These are phyloP conservation scores for Brenthis hecate DNA, from an alignment of 2,888 invertebrate species.

Conservation along the genomic window DNA sequence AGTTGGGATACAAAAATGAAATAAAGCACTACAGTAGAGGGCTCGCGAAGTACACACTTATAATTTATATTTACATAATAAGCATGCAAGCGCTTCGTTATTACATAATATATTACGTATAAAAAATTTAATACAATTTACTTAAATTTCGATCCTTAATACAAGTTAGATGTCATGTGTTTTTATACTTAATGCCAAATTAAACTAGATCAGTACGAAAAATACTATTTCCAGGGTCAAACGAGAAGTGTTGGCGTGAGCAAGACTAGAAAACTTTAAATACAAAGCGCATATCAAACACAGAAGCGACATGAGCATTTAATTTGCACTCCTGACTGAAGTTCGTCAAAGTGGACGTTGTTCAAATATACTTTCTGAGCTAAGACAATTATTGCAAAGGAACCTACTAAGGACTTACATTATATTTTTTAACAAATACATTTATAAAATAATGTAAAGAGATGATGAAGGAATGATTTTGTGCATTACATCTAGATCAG, in stretches of 20 bases:
- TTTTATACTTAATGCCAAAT: not conserved
- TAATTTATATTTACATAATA: conserved; percentile 48
- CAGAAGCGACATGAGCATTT: conserved; percentile 23
- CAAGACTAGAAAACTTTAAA: conserved; percentile 41
- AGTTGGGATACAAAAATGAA: conserved; percentile 47
- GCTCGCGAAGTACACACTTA: conserved; percentile 44
- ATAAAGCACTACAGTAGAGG: conserved; percentile 45
- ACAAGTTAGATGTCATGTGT: conserved; percentile 3
- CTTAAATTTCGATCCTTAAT: conserved; percentile 4
- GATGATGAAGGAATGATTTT: not conserved
- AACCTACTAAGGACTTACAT: not conserved
- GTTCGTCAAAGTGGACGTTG: conserved; percentile 28
- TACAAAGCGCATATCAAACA: conserved; percentile 35
- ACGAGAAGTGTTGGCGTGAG: conserved; percentile 25
- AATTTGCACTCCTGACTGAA: conserved; percentile 28
- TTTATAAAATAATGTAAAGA: not conserved
- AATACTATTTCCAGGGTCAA: not conserved
- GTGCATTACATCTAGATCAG: conserved; percentile 20
- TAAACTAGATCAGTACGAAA: not conserved
- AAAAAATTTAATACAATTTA: conserved; percentile 24
- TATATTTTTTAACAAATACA: not conserved
- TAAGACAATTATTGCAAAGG: not conserved
- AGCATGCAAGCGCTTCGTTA: conserved; percentile 43
- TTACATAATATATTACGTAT: conserved; percentile 23
- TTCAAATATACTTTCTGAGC: conserved; percentile 21